These are phyloP conservation scores for Acromyrmex heyeri DNA, from an alignment of 1,140 invertebrate species.

Conservation along the genomic window DNA sequence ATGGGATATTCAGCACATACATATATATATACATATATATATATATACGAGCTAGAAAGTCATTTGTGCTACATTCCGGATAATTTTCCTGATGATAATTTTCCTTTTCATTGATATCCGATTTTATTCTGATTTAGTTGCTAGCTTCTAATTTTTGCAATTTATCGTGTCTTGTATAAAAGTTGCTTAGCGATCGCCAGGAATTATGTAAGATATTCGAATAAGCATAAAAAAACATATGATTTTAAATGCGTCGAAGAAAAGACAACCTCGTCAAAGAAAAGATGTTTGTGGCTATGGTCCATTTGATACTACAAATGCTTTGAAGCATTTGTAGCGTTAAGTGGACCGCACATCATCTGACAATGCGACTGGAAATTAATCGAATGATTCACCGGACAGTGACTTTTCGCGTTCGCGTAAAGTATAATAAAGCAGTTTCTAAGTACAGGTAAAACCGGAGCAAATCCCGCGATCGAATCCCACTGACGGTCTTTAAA, in stretches of 20 bases:
- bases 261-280: no score
- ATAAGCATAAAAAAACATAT: not conserved
- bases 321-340: no score
- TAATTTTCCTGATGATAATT: conserved; percentile 50
- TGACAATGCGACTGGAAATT: not conserved
- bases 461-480: conserved; percentile 76
- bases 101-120: not conserved
- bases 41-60: conserved; percentile 24
- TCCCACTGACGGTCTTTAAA: conserved; percentile 75
- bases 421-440: conserved; percentile 21
- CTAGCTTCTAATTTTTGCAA: not conserved
- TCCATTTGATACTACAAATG: no score
- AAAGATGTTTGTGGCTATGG: no score
- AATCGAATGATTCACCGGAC: not conserved
- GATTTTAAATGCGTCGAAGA: not conserved
- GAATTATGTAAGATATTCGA: not conserved
- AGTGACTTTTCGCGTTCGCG: conserved; percentile 41
- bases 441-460: conserved; percentile 70
- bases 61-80: conserved; percentile 57
- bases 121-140: conserved; percentile 51
- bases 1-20: conserved; percentile 18
- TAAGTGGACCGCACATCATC: no score
- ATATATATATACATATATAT: not conserved
- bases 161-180: not conserved
- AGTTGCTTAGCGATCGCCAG: not conserved